Evolutionary conservation across 2,888 invertebrate genomes (phyloP), one percentile per base, ranked within the genome.

Genomic region (Blastobasis adustella): DNA sequence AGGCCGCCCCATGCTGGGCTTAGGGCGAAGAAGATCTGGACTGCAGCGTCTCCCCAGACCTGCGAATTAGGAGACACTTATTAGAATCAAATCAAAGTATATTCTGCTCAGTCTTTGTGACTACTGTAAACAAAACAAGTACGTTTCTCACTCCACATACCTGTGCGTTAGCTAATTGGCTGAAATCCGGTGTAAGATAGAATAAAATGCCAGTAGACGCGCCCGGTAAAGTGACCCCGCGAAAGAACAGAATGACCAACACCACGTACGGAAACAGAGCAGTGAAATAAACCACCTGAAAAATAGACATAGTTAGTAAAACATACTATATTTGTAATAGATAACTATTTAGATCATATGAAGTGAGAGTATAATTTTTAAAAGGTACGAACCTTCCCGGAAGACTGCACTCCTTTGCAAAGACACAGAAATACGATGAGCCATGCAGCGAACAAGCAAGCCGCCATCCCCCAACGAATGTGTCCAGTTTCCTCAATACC

Each of bases 1-100:
- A 96, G 89, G 43, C 96, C 96, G 49, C 96, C 96, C 93, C 96
- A 95, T 49, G 95, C 94, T 4, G 95, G 95, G 65, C 95, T 95
- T 37, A 96, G 80, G 0, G 96, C 95, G 75, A 95, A 96, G 80
- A 96, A 96, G 68, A 96, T 95, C 79, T 96, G 96, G 36, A 95
- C 94, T 0, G 95, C 94, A 0, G 95, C 95, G 71, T 95, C 94
- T 46, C 94, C 94, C 95, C 94, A 94, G 9, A 94, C 93, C 92
- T 93, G 55, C 42, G 61, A 66, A 7, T 23, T 1, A 23, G 23
- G 23, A 23, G 23, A 23, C 23, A 23, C 3, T 23, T 23, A 23
- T 23, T 23, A 23, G 23, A 23, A 23, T 23, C 23, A 23, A 23
- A 23, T 23, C 23, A 23, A 23, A 23, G 23, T 23, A 23, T 23